Evolutionary conservation across 2,888 invertebrate species (phyloP).

Genomic region (Cordilura impudica): DNA sequence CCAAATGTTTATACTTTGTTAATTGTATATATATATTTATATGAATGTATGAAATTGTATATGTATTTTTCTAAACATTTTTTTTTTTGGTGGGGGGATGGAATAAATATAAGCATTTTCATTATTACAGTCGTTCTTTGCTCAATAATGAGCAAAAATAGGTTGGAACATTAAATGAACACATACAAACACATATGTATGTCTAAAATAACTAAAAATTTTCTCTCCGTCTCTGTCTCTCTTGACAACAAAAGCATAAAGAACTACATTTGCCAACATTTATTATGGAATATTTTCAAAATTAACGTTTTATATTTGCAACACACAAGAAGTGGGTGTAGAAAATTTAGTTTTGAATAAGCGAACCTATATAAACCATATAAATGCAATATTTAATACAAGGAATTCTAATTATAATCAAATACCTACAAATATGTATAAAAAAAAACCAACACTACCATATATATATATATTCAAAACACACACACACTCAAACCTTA

Average conservation of each 20-base stretch:
- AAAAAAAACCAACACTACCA: slow-evolving; percentile 9
- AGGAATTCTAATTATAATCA: slow-evolving; percentile 11
- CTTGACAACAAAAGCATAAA: background rate
- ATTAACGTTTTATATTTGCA: slow-evolving; percentile 36
- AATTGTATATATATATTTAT: background rate
- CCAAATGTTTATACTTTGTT: background rate
- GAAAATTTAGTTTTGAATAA: too few species aligned
- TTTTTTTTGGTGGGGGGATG: background rate
- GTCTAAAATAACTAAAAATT: background rate
- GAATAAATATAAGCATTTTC: slow-evolving; percentile 21
- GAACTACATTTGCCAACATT: slow-evolving; percentile 28
- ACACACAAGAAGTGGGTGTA: background rate
- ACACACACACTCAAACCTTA: background rate
- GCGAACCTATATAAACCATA: background rate
- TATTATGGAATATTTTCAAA: slow-evolving; percentile 42
- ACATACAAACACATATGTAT: background rate
- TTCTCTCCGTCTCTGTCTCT: too few species aligned
- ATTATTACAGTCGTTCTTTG: slow-evolving; percentile 54
- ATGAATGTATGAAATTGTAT: background rate
- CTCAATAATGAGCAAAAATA: slow-evolving; percentile 58
- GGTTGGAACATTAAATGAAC: slow-evolving; percentile 39
- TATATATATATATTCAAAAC: background rate
- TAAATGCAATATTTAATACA: slow-evolving; percentile 50
- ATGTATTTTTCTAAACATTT: background rate
- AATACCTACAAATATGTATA: background rate